A percentile compares a stretch with the other conserved stretches of the same genome.
phyloP scores from a whole-genome alignment of 2,113 vertebrate species.

The Dolichotis patagonum region DNA sequence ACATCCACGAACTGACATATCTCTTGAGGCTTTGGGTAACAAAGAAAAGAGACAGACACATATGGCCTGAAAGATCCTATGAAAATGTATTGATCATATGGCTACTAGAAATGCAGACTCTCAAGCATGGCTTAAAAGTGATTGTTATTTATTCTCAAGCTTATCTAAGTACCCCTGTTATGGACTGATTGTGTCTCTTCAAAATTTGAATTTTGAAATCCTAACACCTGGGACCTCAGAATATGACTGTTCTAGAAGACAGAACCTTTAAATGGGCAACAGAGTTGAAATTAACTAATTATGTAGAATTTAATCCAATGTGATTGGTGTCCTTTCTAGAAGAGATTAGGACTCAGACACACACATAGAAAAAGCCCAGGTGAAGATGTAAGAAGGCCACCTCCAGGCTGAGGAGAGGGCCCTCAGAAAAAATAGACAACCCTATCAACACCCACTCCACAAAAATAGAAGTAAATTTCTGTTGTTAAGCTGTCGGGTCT shows the following conservation, averaged over 20 bases:
- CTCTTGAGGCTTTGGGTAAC: background rate
- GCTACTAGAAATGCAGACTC: constrained; percentile 33
- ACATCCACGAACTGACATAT: background rate
- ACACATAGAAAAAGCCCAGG: background rate
- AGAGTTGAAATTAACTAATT: background rate
- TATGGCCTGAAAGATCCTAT: background rate
- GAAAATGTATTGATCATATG: constrained; percentile 13
- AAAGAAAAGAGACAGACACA: background rate
- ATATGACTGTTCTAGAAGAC: background rate
- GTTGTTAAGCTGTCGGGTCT: too few relatives aligned
- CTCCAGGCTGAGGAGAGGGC: background rate
- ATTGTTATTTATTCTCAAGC: constrained; percentile 14
- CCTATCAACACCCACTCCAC: too few relatives aligned
- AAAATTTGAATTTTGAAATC: background rate
- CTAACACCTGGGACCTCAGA: background rate
- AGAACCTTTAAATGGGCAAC: background rate
- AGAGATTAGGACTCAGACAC: background rate
- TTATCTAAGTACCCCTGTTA: background rate
- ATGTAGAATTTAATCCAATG: background rate
- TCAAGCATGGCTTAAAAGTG: background rate
- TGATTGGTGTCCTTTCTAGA: background rate
- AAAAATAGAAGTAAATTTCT: too few relatives aligned
- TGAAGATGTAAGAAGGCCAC: background rate
- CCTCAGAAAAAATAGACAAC: background rate
- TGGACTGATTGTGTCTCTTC: background rate